A percentile compares a stretch with the other conserved stretches of the same genome.
These are phyloP conservation scores for Lordiphosa stackelbergi DNA, from an alignment of 1,140 invertebrate genomes.

Conservation along the genomic window DNA sequence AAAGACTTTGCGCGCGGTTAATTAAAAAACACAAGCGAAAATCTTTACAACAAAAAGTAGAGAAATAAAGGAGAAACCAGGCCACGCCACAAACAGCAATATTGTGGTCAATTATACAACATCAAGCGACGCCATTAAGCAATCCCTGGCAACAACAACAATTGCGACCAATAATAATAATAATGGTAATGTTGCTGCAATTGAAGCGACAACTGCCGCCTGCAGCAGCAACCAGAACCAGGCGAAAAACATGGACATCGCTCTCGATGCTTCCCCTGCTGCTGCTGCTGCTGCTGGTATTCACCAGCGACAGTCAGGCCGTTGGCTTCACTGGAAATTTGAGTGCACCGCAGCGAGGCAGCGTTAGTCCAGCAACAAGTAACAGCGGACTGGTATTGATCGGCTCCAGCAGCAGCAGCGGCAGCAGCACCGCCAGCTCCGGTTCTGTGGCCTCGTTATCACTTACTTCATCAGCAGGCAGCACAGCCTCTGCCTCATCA, in stretches of 20 bases:
- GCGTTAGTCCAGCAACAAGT: constrained; percentile 29
- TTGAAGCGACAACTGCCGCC: constrained; percentile 54
- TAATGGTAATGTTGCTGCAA: constrained; percentile 71
- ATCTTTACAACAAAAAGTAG: constrained; percentile 18
- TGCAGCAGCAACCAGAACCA: constrained; percentile 49
- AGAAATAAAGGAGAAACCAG: constrained; percentile 25
- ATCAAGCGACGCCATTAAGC: constrained; percentile 19
- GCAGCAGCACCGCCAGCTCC: constrained; percentile 17
- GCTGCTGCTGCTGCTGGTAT: constrained; percentile 20
- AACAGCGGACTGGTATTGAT: constrained; percentile 59
- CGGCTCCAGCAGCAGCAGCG: constrained; percentile 45
- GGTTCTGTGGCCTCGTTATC: constrained; percentile 64
- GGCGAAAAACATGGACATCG: constrained; percentile 37
- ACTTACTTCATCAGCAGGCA: constrained; percentile 51
- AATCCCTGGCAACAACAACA: constrained; percentile 32
- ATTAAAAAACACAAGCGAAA: constrained; percentile 25
- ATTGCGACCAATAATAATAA: constrained; percentile 72
- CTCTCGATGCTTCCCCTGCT: constrained; percentile 10
- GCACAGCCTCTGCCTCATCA: constrained; percentile 17
- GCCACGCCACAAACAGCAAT: constrained; percentile 61
- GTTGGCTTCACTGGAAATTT: constrained; percentile 48
- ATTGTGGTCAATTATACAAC: constrained; percentile 58
- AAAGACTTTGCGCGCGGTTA: constrained; percentile 10
- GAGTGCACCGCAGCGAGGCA: constrained; percentile 40
- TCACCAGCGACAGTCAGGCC: constrained; percentile 18